Evolutionary conservation across 2,888 invertebrate species (phyloP), one percentile per base, ranked within the genome.

Genomic region (Drosophila borborema): DNA sequence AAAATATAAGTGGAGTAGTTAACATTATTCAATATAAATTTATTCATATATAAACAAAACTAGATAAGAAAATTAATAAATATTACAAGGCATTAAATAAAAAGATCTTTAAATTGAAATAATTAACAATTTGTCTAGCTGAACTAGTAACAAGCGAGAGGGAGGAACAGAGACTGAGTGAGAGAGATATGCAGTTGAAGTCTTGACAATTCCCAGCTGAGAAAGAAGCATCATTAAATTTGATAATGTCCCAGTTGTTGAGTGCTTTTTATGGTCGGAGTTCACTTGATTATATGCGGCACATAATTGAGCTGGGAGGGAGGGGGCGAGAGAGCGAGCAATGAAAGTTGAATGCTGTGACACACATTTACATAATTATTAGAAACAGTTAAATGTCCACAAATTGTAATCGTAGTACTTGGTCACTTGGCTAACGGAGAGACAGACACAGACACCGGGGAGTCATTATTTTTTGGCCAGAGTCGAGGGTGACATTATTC

Each of bases 341-440:
- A 8, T 9, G 34, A 20, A 7, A n/a, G 10, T 18, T 7, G 41
- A 53, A 20, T 56, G 56, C 75, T 74, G 63, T 80, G 86, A 82
- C 88, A 82, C 71, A 82, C 88, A 87, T 87, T 87, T 87, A 72
- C 86, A 87, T 87, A 87, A 87, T 87, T 87, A 87, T 87, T 87
- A 87, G 86, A 89, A 87, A 87, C 86, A 87, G 86, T 87, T 87
- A 87, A 85, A 87, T 85, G 86, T 81, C 86, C 86, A 87, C 86
- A 86, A 86, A 86, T 86, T 86, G 86, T 86, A 77, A 77, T 77
- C 76, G 64, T 64, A 72, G 80, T 53, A 72, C 72, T 80, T 65
- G 73, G 64, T 74, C 66, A 65, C 55, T 60, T 54, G 60, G 23
- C 61, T 45, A 43, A 38, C 54, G 9, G 49, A 64, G 64, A 28